A percentile compares a stretch with the other conserved stretches of the same genome.
Evolutionary conservation across 1,140 invertebrate species (phyloP).

Genomic region (Schlechtendalia chinensis): DNA sequence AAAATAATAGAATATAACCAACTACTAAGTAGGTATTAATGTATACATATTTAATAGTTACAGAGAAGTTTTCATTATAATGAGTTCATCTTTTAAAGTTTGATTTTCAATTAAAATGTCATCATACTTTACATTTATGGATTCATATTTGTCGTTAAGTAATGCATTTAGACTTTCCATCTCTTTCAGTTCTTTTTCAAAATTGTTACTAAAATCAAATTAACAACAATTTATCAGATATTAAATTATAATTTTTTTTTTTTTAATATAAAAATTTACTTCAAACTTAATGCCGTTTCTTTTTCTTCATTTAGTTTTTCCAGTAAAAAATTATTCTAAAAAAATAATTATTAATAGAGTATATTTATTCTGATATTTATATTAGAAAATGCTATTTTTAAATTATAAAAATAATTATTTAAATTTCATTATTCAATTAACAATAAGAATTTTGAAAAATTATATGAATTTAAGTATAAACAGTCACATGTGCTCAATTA

Average conservation of each 20-base stretch:
- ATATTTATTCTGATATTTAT: not conserved
- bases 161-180: not conserved
- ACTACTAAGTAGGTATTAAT: not conserved
- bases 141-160: constrained; percentile 4
- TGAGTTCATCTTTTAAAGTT: not conserved
- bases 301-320: constrained; percentile 30
- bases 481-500: no score
- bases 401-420: no score
- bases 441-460: no score
- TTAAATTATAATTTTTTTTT: not conserved
- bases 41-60: not conserved
- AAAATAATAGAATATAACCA: not conserved
- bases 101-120: constrained; percentile 2
- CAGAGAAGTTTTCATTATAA: not conserved
- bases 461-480: no score
- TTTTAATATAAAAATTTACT: not conserved
- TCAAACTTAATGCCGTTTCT: constrained; percentile 2
- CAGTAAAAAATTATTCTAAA: not conserved
- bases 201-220: constrained; percentile 22
- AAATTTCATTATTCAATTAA: no score
- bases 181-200: not conserved
- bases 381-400: not conserved
- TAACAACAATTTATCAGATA: not conserved
- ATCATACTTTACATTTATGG: not conserved
- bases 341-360: not conserved